Conservation (phyloP, 2,113 vertebrate genomes). For the Leucoraja erinaceus region DNA sequence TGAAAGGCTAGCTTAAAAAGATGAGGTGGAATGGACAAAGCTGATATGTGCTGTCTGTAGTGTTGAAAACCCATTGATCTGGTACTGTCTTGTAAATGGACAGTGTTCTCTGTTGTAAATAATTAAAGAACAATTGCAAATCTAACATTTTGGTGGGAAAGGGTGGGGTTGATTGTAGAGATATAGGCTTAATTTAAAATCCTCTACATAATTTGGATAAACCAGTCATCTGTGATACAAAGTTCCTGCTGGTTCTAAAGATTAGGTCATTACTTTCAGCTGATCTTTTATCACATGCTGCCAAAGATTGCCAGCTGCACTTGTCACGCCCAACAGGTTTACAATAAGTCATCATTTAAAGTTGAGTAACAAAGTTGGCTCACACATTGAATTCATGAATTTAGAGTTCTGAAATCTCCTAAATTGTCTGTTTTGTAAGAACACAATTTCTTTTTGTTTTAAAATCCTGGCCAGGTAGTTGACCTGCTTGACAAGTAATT, state of each 20-base stretch:
- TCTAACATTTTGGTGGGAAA: background rate
- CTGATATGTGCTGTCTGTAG: background rate
- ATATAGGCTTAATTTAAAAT: too few relatives aligned
- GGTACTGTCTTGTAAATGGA: background rate
- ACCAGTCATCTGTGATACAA: background rate
- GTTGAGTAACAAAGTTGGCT: background rate
- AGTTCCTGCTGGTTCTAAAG: background rate
- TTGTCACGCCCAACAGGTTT: background rate
- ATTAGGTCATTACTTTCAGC: constrained; percentile 31
- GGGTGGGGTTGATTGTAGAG: too few relatives aligned
- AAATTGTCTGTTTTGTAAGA: background rate
- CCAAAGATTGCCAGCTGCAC: background rate
- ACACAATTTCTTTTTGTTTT: background rate
- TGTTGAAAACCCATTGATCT: background rate
- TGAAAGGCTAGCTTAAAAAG: background rate
- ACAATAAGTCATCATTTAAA: background rate
- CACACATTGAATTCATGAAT: background rate
- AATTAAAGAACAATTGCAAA: background rate
- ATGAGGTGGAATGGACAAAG: background rate
- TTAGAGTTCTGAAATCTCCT: background rate
- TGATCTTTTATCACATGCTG: constrained; percentile 29
- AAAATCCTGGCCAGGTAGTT: background rate
- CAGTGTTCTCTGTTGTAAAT: background rate
- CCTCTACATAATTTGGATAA: background rate
- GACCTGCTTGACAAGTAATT: background rate